These are phyloP conservation scores for Pachycephus smyrnensis DNA, from an alignment of 2,888 invertebrate genomes.

Conservation along the genomic window DNA sequence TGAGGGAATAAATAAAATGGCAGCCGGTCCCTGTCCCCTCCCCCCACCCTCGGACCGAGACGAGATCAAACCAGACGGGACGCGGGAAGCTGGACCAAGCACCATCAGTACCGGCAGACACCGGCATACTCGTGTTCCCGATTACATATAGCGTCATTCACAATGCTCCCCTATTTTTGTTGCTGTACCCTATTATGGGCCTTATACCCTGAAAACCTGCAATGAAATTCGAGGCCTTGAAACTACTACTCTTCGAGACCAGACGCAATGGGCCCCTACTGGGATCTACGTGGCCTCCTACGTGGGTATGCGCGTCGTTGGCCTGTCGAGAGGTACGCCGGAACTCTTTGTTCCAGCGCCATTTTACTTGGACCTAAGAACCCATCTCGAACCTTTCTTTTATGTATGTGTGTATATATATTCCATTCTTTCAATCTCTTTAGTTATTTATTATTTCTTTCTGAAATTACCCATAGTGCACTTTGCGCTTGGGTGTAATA, in stretches of 20 bases:
- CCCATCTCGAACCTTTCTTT: not conserved
- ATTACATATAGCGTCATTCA: conserved; percentile 7
- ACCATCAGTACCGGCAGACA: not conserved
- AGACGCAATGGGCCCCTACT: conserved; percentile 17
- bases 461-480: not conserved
- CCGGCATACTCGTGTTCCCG: not conserved
- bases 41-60: not conserved
- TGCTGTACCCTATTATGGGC: conserved; percentile 15
- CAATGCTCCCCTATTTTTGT: conserved; percentile 29
- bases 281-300: too few relatives aligned
- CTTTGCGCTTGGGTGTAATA: not conserved
- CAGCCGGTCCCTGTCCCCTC: conserved; percentile 5
- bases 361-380: not conserved
- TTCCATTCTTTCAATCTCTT: not conserved
- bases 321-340: conserved; percentile 28
- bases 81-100: not conserved
- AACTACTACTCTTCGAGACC: not conserved
- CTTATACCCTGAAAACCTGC: conserved; percentile 29
- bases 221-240: conserved; percentile 42
- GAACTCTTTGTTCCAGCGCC: not conserved
- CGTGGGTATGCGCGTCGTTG: too few relatives aligned
- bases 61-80: not conserved
- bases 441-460: not conserved
- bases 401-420: not conserved
- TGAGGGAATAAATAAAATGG: conserved; percentile 38